Conservation (phyloP, 2,888 invertebrate genomes). For the Escarpia spicata region DNA sequence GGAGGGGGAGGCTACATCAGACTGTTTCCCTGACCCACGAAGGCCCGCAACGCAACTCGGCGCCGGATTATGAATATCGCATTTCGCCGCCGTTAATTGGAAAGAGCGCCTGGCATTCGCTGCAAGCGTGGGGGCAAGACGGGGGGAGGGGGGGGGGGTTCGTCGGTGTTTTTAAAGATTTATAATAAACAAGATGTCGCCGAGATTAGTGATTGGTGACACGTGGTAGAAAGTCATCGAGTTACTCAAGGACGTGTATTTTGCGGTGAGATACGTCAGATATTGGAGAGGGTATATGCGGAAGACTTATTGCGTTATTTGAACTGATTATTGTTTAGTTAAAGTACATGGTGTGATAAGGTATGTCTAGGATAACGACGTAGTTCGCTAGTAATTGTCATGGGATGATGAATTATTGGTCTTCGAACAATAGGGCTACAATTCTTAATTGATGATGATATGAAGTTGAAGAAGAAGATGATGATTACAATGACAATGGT, state of each 20-base stretch:
- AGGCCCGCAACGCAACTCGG: background rate
- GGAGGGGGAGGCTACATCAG: background rate
- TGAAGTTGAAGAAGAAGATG: no score
- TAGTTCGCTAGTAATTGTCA: no score
- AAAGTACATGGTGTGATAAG: no score
- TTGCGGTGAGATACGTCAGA: no score
- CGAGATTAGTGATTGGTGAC: background rate
- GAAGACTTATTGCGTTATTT: no score
- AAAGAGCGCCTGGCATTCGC: background rate
- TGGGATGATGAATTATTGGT: no score
- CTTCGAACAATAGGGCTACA: no score
- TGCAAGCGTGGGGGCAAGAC: background rate
- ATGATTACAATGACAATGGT: no score
- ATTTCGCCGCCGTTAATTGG: background rate
- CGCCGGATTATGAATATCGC: slow-evolving; percentile 16
- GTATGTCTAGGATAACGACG: no score
- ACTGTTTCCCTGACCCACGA: background rate
- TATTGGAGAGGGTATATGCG: no score
- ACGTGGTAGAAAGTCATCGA: background rate
- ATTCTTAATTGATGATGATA: no score
- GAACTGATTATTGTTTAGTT: no score
- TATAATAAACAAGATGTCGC: slow-evolving; percentile 6
- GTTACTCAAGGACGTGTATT: background rate
- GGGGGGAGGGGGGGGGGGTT: background rate
- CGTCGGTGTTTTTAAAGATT: background rate